Evolutionary conservation across 2,797 vertebrate species (phyloP).

Genomic region (Rhinoraja longicauda): DNA sequence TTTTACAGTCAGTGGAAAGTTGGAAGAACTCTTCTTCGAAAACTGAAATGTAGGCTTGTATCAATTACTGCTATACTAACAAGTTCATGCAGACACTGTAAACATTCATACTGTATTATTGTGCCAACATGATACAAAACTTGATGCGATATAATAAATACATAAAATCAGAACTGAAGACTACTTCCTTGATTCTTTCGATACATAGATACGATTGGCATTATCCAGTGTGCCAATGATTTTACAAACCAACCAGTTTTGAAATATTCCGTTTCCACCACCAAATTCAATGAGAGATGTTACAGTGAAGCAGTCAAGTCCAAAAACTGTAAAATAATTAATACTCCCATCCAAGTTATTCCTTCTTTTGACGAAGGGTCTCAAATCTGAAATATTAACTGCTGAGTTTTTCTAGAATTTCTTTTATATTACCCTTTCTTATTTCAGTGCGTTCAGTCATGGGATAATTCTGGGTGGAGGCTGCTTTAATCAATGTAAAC

Average conservation of each 20-base stretch:
- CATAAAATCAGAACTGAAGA: neutral
- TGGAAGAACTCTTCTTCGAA: neutral
- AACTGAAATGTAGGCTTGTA: neutral
- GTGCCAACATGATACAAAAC: neutral
- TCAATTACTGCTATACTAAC: neutral
- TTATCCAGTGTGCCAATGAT: neutral
- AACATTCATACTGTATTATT: neutral
- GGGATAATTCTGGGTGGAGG: too few relatives aligned
- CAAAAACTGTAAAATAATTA: too few relatives aligned
- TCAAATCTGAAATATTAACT: too few relatives aligned
- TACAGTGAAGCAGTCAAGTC: neutral
- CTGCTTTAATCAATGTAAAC: too few relatives aligned
- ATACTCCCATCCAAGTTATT: too few relatives aligned
- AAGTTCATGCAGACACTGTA: neutral
- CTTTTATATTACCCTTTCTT: too few relatives aligned
- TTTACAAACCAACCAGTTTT: neutral
- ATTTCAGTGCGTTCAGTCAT: too few relatives aligned
- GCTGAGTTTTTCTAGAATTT: too few relatives aligned
- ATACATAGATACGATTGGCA: neutral
- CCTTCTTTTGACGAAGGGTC: too few relatives aligned
- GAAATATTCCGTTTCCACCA: neutral
- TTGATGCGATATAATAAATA: neutral
- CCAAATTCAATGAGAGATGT: neutral
- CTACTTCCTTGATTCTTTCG: neutral
- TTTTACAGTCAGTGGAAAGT: neutral